Evolutionary conservation across 2,888 invertebrate species (phyloP), one percentile per base, ranked within the genome.

Genomic region (Pocota personata): DNA sequence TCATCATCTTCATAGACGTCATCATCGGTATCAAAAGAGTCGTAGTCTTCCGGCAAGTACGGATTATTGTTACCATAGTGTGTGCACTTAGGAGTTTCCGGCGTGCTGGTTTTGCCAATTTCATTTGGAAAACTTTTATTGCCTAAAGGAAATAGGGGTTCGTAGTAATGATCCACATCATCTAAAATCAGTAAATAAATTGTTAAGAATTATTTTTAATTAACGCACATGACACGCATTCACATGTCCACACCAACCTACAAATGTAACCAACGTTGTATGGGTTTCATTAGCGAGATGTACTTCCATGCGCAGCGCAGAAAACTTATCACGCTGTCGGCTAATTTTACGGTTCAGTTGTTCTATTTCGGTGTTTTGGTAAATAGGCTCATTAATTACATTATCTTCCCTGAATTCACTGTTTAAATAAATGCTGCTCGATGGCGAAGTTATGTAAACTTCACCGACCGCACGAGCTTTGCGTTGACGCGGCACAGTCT

Each of bases 161-260:
- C 96, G 92, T 96, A 96, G 89, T 95, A 93, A 90, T 96, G 95
- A 84, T 95, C 95, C 1, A 94, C 94, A 91, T 95, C 95, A 90
- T 95, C 95, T 95, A 93, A 12, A 92, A 91, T 75, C 69, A 72
- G 87, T 87, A 75, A 80, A 64, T 82, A 84, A 67, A 48, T 40
- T 67, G 60, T 35, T 57, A 19, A 64, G 87, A 24, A 6, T 73
- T 62, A 19, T 3, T 43, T 58, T 62, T 27, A 50, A n/a, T 64
- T 27, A 67, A n/a, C 19, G 14, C 10, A 58, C 3, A 64, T 40
- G 40, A 48, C 60, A 64, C 12, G 35, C 19, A 58, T 60, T 58
- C n/a, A 58, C 58, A 35, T 78, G 14, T 72, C 52, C 16, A 73
- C 80, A 90, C 91, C 88, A 90, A 91, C 91, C 91, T 90, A 91